phyloP scores from a whole-genome alignment of 2,888 invertebrate species.

The Steromphala cineraria region DNA sequence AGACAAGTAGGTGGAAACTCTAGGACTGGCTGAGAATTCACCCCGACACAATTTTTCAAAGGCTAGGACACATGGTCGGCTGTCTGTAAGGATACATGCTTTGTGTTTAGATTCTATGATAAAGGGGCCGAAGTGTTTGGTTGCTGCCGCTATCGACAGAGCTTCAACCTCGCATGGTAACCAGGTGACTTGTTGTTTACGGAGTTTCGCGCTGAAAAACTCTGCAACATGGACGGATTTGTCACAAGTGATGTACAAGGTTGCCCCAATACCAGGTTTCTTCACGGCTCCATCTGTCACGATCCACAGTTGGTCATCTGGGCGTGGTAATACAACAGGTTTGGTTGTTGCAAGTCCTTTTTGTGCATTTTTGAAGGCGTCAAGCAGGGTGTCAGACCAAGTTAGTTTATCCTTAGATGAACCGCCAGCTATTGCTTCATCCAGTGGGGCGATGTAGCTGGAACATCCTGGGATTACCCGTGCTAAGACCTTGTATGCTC shows the following conservation, averaged over 20 bases:
- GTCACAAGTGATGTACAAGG: too few species aligned
- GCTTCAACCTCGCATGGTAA: constrained; percentile 24
- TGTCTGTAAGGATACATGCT: too few species aligned
- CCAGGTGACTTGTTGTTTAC: not conserved
- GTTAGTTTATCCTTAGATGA: constrained; percentile 28
- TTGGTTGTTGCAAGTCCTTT: not conserved
- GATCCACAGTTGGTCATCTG: constrained; percentile 30
- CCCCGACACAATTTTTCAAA: too few species aligned
- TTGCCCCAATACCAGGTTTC: too few species aligned
- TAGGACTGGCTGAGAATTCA: too few species aligned
- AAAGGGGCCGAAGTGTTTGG: constrained; percentile 49
- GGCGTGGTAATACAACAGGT: constrained; percentile 27
- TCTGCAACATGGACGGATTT: too few species aligned
- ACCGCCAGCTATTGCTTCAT: constrained; percentile 28
- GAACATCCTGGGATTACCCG: constrained; percentile 27
- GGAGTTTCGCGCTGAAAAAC: constrained; percentile 17
- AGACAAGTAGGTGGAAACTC: too few species aligned
- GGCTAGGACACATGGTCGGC: too few species aligned
- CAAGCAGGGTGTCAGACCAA: constrained; percentile 25
- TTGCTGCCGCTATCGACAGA: constrained; percentile 28
- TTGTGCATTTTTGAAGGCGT: constrained; percentile 27
- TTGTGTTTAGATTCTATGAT: too few species aligned
- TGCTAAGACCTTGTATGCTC: constrained; percentile 28
- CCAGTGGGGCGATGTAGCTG: too few species aligned
- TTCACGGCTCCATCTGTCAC: constrained; percentile 23